Evolutionary conservation across 2,113 vertebrate genomes (phyloP).

Genomic region (Colaptes auratus): DNA sequence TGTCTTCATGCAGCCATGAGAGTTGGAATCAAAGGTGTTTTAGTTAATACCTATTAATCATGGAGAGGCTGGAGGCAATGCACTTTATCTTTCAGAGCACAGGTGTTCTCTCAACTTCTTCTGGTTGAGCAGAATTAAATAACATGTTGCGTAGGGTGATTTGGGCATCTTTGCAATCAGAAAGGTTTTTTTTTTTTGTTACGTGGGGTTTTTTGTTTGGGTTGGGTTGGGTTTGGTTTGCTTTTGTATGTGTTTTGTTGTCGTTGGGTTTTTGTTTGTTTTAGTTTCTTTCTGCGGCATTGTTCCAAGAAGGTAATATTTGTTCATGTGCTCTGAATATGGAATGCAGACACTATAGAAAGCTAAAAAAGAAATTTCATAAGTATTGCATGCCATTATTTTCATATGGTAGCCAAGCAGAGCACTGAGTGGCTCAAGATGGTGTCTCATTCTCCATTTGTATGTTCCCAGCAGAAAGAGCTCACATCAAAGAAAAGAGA

Average conservation of each 20-base stretch:
- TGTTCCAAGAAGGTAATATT: not conserved
- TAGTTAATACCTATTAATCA: constrained; percentile 13
- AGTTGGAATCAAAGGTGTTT: not conserved
- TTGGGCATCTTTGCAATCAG: not conserved
- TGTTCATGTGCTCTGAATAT: not conserved
- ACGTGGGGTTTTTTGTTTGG: not conserved
- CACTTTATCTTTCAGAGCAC: not conserved
- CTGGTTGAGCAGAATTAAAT: not conserved
- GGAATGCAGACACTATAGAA: not conserved
- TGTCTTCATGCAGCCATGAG: not conserved
- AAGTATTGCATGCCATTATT: not conserved
- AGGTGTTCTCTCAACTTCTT: not conserved
- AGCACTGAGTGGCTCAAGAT: not conserved
- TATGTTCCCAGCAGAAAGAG: constrained; percentile 80
- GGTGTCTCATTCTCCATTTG: constrained; percentile 38
- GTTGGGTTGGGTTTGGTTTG: not conserved
- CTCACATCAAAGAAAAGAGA: constrained; percentile 88
- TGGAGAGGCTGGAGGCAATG: not conserved
- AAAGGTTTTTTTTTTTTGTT: not conserved
- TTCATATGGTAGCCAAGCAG: not conserved
- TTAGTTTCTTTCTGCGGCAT: not conserved
- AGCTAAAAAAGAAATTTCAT: not conserved
- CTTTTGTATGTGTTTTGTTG: not conserved
- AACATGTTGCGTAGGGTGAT: not conserved
- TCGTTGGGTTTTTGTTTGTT: not conserved